Evolutionary conservation across 2,113 vertebrate species (phyloP).

Genomic region (Ceyx cyanopectus): DNA sequence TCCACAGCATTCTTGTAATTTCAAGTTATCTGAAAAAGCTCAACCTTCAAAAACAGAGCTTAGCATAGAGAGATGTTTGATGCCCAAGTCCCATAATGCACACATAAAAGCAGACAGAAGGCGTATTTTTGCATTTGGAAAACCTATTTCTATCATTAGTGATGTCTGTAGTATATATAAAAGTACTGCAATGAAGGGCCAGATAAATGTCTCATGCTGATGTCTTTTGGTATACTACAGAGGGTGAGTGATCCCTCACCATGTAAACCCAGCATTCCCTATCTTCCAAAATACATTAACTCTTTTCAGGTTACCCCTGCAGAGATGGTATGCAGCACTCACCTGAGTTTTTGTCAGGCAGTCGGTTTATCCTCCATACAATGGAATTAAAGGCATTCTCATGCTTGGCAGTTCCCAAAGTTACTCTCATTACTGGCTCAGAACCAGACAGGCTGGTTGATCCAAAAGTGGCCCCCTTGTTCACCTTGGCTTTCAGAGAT

Average conservation of each 20-base stretch:
- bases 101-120: neutral
- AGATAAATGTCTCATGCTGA: neutral
- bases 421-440: conserved; percentile 93
- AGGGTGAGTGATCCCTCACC: neutral
- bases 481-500: conserved; percentile 90
- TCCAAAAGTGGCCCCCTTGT: conserved; percentile 89
- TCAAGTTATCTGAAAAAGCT: neutral
- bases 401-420: conserved; percentile 89
- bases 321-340: conserved; percentile 26
- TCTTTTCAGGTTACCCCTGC: neutral
- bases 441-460: conserved; percentile 82
- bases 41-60: neutral
- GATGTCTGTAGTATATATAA: neutral
- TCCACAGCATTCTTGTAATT: neutral
- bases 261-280: neutral
- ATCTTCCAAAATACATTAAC: neutral
- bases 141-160: neutral
- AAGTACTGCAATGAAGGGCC: neutral
- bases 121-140: neutral
- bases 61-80: neutral
- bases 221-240: neutral
- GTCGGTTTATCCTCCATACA: conserved; percentile 88
- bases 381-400: conserved; percentile 90
- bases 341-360: conserved; percentile 94
- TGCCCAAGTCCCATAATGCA: neutral